Evolutionary conservation across 2,797 vertebrate genomes (phyloP).

Genomic region (Periophthalmus magnuspinnatus): DNA sequence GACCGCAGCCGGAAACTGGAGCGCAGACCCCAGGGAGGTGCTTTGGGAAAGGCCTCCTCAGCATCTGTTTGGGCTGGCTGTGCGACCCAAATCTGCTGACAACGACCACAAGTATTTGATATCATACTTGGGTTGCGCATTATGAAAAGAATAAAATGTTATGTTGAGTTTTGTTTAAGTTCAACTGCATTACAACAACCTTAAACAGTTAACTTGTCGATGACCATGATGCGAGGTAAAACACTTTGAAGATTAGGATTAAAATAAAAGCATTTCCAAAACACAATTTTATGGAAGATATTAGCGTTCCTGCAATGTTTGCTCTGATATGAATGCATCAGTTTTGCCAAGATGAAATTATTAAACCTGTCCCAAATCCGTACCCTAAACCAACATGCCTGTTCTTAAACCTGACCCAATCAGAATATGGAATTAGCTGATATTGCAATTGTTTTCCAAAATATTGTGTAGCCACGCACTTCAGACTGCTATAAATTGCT

Average conservation of each 20-base stretch:
- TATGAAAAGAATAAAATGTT: not conserved
- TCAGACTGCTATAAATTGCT: not conserved
- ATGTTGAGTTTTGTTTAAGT: not conserved
- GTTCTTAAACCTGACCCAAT: too few species aligned
- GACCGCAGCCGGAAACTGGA: constrained; percentile 46
- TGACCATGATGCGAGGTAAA: too few species aligned
- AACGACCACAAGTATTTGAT: not conserved
- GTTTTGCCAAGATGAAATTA: not conserved
- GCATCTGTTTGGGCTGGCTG: constrained; percentile 53
- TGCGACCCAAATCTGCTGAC: constrained; percentile 14
- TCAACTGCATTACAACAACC: too few species aligned
- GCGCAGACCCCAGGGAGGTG: constrained; percentile 20
- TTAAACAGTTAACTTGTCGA: too few species aligned
- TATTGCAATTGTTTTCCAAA: too few species aligned
- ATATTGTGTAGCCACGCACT: too few species aligned
- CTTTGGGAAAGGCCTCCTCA: constrained; percentile 38
- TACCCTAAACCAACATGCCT: too few species aligned
- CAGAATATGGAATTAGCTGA: too few species aligned
- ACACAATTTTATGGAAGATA: too few species aligned
- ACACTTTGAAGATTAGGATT: too few species aligned
- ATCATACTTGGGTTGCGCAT: not conserved
- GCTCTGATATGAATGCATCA: too few species aligned
- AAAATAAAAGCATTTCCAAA: not conserved
- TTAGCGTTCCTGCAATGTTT: too few species aligned
- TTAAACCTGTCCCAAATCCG: not conserved